Evolutionary conservation across 2,113 vertebrate genomes (phyloP).

Genomic region (Gasterosteus aculeatus): DNA sequence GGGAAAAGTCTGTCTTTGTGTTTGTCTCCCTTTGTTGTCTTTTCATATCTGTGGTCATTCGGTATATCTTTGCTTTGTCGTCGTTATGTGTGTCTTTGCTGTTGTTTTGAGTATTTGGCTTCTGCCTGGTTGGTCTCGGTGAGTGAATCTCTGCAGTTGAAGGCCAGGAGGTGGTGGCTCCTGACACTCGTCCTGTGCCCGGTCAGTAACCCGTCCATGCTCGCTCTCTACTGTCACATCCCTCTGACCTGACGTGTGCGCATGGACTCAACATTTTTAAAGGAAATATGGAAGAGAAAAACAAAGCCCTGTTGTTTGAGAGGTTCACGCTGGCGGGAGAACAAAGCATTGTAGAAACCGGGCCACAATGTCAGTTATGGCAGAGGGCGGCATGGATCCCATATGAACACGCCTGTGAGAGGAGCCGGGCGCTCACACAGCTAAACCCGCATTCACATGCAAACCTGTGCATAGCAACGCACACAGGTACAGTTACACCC

Average conservation of each 20-base stretch:
- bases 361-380: slow-evolving; percentile 44
- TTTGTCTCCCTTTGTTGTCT: no score
- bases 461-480: slow-evolving; percentile 31
- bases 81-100: neutral
- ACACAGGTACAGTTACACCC: slow-evolving; percentile 9
- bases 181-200: no score
- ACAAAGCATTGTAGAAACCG: slow-evolving; percentile 46
- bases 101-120: neutral
- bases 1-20: no score
- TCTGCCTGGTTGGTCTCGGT: no score
- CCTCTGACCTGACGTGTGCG: neutral
- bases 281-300: slow-evolving; percentile 6
- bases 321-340: slow-evolving; percentile 12
- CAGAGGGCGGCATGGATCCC: slow-evolving; percentile 38
- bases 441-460: neutral
- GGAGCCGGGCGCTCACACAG: neutral
- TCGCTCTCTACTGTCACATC: no score
- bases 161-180: no score
- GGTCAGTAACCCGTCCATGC: no score
- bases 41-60: no score
- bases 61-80: no score
- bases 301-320: slow-evolving; percentile 11
- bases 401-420: slow-evolving; percentile 25
- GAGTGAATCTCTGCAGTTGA: no score
- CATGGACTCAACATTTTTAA: neutral